Base-by-base conservation (phyloP, 2,797 vertebrate genomes). In the Labroides dimidiatus region DNA sequence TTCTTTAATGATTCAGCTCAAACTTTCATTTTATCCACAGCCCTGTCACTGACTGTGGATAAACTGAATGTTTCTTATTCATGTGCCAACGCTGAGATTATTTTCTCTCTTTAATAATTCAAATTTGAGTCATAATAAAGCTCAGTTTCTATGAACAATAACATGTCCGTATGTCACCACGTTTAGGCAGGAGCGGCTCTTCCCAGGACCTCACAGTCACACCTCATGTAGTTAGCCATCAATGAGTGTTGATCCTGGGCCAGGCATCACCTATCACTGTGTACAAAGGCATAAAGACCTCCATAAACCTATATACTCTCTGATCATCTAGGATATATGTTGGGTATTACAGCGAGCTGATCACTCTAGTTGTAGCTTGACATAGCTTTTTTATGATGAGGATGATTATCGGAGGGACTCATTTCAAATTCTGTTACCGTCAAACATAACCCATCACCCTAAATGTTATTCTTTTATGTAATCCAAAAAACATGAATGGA, bases 381-480 rank as follows among this genome's bases (percentile, higher is more conserved):
- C 67, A 72, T 77, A 44, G 70, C 42, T 86, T 89, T 88, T 83
- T 79, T 76, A 33, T 33, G 67, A 58, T 23, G 51, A 69, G 69
- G 75, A 78, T 64, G 37, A 39, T 39, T 65, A 69, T 52, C 51
- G 65, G 54, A 84, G 36, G 75, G 77, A 61, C 60, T 65, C 70
- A 55, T 49, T 65, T 37, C 81, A 82, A 71, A 63, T 65, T 69
- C 23, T 74, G 67, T 72, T 59, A 84, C 48, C 72, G 71, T 87
- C 44, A 36, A 77, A 59, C 59, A 71, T 83, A 66, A 78, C 62
- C 67, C 81, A 80, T 82, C 56, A 68, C 54, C 33, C 55, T 73
- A 67, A 78, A 62, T 78, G 70, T 84, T 84, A 79, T 75, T 76
- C 82, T 82, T 90, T 88, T 81, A 87, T 87, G 77, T 92, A 87